Percentiles rank a stretch among this genome's conserved stretches.
These are phyloP conservation scores for Amphipoea lucens DNA, from an alignment of 2,888 invertebrate genomes.

Conservation along the genomic window DNA sequence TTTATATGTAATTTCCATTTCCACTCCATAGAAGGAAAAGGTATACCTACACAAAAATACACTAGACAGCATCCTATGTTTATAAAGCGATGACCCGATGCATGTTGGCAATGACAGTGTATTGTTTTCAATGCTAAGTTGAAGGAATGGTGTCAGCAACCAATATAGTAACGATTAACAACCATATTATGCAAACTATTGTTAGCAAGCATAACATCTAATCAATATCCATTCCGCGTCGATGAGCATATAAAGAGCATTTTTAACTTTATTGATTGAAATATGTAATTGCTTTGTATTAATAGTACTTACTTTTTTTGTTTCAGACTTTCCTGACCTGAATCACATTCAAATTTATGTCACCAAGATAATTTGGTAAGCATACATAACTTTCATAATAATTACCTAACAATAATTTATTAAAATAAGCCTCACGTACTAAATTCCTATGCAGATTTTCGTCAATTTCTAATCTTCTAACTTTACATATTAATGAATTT, in stretches of 20 bases:
- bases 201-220: slow-evolving; percentile 37
- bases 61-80: not conserved
- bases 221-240: slow-evolving; percentile 17
- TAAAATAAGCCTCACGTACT: not conserved
- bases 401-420: not conserved
- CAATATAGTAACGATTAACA: slow-evolving; percentile 39
- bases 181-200: slow-evolving; percentile 33
- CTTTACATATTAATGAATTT: slow-evolving; percentile 37
- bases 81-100: slow-evolving; percentile 25
- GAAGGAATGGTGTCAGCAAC: slow-evolving; percentile 53
- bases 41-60: not conserved
- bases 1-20: not conserved
- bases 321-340: slow-evolving; percentile 83
- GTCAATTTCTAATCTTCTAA: slow-evolving; percentile 43
- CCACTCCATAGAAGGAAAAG: not conserved
- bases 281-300: not conserved
- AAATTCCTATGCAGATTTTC: not conserved
- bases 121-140: slow-evolving; percentile 57
- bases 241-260: slow-evolving; percentile 28
- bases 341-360: slow-evolving; percentile 83
- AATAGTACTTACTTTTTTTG: slow-evolving; percentile 66
- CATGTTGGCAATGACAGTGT: slow-evolving; percentile 55
- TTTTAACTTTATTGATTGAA: slow-evolving; percentile 1
- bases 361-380: slow-evolving; percentile 84
- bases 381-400: slow-evolving; percentile 57